Percentiles rank a stretch among this genome's conserved stretches.
Evolutionary conservation across 1,140 invertebrate genomes (phyloP).

Genomic region (Pissodes strobi): DNA sequence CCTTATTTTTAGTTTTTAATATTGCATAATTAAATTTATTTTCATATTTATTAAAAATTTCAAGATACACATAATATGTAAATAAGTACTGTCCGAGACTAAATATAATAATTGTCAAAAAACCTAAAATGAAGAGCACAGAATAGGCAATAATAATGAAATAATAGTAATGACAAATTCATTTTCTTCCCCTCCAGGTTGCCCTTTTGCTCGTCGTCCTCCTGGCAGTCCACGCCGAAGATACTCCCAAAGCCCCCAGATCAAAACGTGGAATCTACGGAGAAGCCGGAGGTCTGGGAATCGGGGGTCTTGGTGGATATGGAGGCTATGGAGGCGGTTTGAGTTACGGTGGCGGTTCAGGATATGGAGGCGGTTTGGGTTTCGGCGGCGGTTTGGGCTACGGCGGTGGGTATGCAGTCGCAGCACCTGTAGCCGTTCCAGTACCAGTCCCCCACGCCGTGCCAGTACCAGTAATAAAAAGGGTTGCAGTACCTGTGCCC

Average conservation of each 20-base stretch:
- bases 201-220: neutral
- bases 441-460: constrained; percentile 28
- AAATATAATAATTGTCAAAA: too few species aligned
- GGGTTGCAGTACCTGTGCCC: constrained; percentile 29
- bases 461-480: constrained; percentile 21
- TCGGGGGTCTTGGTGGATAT: too few species aligned
- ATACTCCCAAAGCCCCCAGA: constrained; percentile 1
- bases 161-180: too few species aligned
- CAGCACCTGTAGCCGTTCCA: constrained; percentile 20
- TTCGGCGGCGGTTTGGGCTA: constrained; percentile 6
- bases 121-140: too few species aligned
- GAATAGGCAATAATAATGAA: too few species aligned
- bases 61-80: too few species aligned
- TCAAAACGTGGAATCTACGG: constrained; percentile 40
- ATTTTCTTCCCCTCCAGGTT: too few species aligned
- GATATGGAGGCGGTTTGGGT: constrained; percentile 11
- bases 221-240: constrained; percentile 5
- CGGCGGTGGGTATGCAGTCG: neutral
- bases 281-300: constrained; percentile 26
- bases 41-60: too few species aligned
- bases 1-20: too few species aligned
- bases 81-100: too few species aligned
- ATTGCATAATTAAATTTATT: too few species aligned
- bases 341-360: constrained; percentile 1
- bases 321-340: constrained; percentile 3